These are phyloP conservation scores for Neostethus bicornis DNA, from an alignment of 2,797 vertebrate genomes.

Conservation along the genomic window DNA sequence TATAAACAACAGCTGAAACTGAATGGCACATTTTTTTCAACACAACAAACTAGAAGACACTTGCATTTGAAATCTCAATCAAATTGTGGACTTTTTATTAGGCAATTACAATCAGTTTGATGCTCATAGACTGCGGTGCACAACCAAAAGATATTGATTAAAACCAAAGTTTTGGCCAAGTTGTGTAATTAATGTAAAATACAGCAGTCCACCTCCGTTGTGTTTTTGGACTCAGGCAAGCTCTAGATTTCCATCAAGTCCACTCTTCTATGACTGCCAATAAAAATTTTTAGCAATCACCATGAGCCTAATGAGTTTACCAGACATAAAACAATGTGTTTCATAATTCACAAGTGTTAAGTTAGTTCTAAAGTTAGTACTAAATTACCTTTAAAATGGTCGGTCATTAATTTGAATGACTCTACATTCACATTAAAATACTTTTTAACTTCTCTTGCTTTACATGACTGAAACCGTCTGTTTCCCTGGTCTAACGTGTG, in stretches of 20 bases:
- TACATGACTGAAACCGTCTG: slow-evolving; percentile 4
- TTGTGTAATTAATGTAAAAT: not conserved
- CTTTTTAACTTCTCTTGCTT: slow-evolving; percentile 15
- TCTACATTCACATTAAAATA: not conserved
- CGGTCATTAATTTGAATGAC: not conserved
- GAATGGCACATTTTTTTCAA: too few relatives aligned
- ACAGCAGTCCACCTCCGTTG: not conserved
- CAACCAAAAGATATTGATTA: not conserved
- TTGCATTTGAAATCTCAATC: not conserved
- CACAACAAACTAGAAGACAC: too few relatives aligned
- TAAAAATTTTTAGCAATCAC: not conserved
- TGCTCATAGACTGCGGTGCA: not conserved
- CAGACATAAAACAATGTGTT: not conserved
- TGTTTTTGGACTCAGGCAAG: not conserved
- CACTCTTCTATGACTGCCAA: not conserved
- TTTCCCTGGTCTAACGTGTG: slow-evolving; percentile 2
- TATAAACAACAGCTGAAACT: too few relatives aligned
- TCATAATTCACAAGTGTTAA: not conserved
- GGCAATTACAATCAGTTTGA: not conserved
- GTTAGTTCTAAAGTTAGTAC: not conserved
- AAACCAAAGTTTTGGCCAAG: not conserved
- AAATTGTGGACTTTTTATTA: not conserved
- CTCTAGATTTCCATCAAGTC: not conserved
- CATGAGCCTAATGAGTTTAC: not conserved
- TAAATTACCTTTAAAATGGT: not conserved